These are phyloP conservation scores for Scatophagus argus DNA, from an alignment of 2,113 vertebrate species.

Conservation along the genomic window DNA sequence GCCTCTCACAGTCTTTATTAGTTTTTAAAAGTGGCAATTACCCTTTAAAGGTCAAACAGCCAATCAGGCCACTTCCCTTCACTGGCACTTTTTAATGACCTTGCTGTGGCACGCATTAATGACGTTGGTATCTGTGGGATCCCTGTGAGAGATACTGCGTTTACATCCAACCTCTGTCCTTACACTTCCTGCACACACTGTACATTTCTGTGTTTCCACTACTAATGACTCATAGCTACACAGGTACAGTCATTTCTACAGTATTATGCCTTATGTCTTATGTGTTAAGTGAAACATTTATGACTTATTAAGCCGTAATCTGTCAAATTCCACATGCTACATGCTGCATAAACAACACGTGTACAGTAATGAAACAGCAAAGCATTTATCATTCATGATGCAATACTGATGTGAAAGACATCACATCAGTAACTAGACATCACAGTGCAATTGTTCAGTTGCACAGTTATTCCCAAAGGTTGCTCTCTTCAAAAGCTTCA, in stretches of 20 bases:
- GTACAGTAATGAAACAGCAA: constrained; percentile 45
- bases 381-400: constrained; percentile 52
- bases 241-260: background rate
- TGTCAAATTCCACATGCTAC: constrained; percentile 40
- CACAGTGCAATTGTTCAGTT: constrained; percentile 13
- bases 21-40: constrained; percentile 83
- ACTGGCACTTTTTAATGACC: constrained; percentile 76
- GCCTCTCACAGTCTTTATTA: constrained; percentile 72
- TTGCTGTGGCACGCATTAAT: constrained; percentile 62
- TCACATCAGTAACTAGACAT: constrained; percentile 27
- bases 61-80: constrained; percentile 76
- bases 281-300: constrained; percentile 13
- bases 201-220: background rate
- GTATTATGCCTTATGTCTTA: background rate
- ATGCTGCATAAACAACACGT: constrained; percentile 34
- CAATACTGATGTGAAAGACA: constrained; percentile 29
- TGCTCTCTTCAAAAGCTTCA: constrained; percentile 37
- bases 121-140: constrained; percentile 41
- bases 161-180: constrained; percentile 47
- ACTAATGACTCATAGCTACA: background rate
- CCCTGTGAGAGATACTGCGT: constrained; percentile 44
- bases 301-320: constrained; percentile 6
- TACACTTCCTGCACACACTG: background rate
- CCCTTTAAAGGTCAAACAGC: constrained; percentile 85
- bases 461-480: constrained; percentile 17